Evolutionary conservation across 2,113 vertebrate species (phyloP), one percentile per base, ranked within the genome.

Genomic region (Merops nubicus): DNA sequence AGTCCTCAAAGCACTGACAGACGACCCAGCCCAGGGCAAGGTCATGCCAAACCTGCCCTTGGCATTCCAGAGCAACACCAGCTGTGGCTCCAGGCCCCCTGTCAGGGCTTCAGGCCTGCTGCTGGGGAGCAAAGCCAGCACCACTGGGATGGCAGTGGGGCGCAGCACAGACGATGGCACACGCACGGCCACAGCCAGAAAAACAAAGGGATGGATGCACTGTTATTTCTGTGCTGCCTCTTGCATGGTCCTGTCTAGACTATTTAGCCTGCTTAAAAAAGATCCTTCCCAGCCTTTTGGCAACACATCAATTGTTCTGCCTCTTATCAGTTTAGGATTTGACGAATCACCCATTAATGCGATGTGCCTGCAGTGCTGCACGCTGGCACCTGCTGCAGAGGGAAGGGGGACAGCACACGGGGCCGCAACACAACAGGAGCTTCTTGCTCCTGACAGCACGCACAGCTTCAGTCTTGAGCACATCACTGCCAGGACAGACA

Each of bases 261-360:
- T 82, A 91, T 85, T 97, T 78, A 95, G 84, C 18, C 73, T 68
- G 22, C 88, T 95, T 78, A 40, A 87, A 75, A 96, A 59, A 93
- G 28, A 88, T 72, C 82, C 36, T 89, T 91, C 84, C 36, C 0
- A 2, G 70, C 48, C 81, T 85, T 89, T 65, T 85, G 81, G 87
- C 80, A 85, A 36, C 60, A 54, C 51, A 20, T 65, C 33, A 64
- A 21, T 93, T 34, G 77, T 64, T 80, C 76, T 2, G 3, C 13
- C 47, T 82, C 81, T 89, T 85, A 85, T 60, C 81, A 70, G 79
- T 65, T 93, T 38, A 83, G 91, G 56, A 56, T 62, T 85, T 88
- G 69, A 91, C 1, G 12, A 89, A 69, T 76, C 77, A 81, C 53
- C 65, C 62, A 53, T 42, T 42, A 64, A 78, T 26, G 65, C 36